These are phyloP conservation scores for Phymorhynchus buccinoides DNA, from an alignment of 1,140 invertebrate genomes.

Conservation along the genomic window DNA sequence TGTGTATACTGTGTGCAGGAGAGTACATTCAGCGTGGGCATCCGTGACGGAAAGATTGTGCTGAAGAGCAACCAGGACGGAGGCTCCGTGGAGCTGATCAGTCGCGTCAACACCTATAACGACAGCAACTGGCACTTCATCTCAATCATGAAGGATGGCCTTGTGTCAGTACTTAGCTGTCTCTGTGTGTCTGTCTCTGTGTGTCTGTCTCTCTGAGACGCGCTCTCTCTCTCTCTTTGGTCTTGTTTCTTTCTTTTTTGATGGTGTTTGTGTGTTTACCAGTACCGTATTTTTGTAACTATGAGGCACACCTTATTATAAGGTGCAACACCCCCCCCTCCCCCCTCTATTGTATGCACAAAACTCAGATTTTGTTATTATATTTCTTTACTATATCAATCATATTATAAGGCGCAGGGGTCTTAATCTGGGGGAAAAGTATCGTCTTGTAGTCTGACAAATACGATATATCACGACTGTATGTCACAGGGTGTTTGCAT, in stretches of 20 bases:
- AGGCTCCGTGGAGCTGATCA: conserved; percentile 52
- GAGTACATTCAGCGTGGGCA: conserved; percentile 79
- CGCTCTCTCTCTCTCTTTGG: neutral
- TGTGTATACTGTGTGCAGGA: too few relatives aligned
- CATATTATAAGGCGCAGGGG: too few relatives aligned
- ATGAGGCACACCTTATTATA: too few relatives aligned
- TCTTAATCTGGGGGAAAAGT: too few relatives aligned
- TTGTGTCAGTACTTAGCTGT: conserved; percentile 55
- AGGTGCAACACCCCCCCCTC: too few relatives aligned
- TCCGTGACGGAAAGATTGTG: conserved; percentile 81
- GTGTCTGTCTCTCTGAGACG: neutral
- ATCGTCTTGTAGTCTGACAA: too few relatives aligned
- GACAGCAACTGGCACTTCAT: conserved; percentile 95
- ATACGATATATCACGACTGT: too few relatives aligned
- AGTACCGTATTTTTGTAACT: too few relatives aligned
- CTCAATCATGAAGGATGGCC: conserved; percentile 80
- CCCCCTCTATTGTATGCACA: too few relatives aligned
- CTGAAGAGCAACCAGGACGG: conserved; percentile 72
- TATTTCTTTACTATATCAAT: too few relatives aligned
- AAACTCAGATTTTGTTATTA: too few relatives aligned
- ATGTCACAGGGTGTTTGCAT: too few relatives aligned
- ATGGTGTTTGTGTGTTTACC: neutral
- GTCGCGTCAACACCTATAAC: conserved; percentile 81
- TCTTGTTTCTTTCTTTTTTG: neutral
- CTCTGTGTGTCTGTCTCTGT: neutral